Evolutionary conservation across 1,140 invertebrate genomes (phyloP).

Genomic region (Melipona quadrifasciata): DNA sequence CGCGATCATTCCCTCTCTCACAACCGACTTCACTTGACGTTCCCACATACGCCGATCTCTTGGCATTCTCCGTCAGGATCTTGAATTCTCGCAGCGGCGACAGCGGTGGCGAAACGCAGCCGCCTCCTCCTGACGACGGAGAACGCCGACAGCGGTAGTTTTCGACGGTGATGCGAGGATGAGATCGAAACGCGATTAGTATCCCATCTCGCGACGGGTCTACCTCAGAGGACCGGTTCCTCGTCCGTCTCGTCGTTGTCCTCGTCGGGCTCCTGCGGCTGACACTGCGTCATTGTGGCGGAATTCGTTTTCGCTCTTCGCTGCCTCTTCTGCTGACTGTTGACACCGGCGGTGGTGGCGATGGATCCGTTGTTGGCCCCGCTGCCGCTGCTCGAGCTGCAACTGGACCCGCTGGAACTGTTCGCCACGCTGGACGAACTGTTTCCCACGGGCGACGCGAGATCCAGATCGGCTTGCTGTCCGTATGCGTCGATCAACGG

Average conservation of each 20-base stretch:
- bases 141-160: conserved; percentile 30
- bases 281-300: background rate
- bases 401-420: conserved; percentile 56
- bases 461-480: conserved; percentile 57
- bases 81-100: conserved; percentile 1
- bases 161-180: conserved; percentile 60
- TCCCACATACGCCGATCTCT: background rate
- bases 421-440: conserved; percentile 38
- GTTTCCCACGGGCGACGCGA: conserved; percentile 42
- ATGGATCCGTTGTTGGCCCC: background rate
- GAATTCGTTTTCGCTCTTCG: conserved; percentile 71
- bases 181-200: conserved; percentile 42
- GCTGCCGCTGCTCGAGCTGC: conserved; percentile 35
- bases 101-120: conserved; percentile 40
- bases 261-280: conserved; percentile 64
- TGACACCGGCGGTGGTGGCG: conserved; percentile 12
- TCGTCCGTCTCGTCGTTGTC: conserved; percentile 78
- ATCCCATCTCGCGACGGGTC: conserved; percentile 60
- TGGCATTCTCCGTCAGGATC: conserved; percentile 17
- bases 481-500: conserved; percentile 84
- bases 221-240: conserved; percentile 76
- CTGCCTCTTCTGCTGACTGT: conserved; percentile 64
- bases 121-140: conserved; percentile 55
- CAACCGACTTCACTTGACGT: background rate
- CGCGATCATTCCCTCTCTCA: background rate